Conservation (phyloP, 2,113 vertebrate genomes). For the Galemys pyrenaicus region DNA sequence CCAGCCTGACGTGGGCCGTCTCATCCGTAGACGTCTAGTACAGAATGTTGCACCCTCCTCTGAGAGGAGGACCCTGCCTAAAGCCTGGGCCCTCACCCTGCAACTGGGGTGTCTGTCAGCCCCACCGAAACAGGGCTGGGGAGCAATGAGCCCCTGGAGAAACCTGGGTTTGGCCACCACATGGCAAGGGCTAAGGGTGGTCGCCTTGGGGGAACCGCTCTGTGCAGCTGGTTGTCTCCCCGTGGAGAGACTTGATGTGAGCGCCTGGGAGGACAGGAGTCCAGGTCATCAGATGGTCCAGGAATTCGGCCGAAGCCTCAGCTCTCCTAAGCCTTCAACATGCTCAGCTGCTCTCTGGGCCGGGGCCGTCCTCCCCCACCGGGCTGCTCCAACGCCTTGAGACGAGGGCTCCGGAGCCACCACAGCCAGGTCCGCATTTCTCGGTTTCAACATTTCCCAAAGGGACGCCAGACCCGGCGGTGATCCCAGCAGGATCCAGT, state of each 20-base stretch:
- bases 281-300: background rate
- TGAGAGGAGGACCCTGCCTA: background rate
- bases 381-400: accelerated
- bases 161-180: background rate
- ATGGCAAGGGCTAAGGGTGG: accelerated
- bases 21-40: background rate
- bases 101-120: background rate
- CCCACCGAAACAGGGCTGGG: background rate
- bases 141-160: background rate
- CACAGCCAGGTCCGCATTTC: background rate
- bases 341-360: background rate
- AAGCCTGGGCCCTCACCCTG: background rate
- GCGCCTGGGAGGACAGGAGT: background rate
- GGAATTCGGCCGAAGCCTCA: background rate
- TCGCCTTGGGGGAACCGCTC: background rate
- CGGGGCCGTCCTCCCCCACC: background rate
- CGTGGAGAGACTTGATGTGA: accelerated
- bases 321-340: background rate
- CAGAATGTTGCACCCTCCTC: background rate
- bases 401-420: background rate
- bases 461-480: background rate
- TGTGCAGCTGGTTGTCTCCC: background rate
- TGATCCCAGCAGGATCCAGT: too few relatives aligned
- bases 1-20: background rate
- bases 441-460: background rate